Conservation (phyloP, 1,140 invertebrate genomes). For the Drosophila auraria region DNA sequence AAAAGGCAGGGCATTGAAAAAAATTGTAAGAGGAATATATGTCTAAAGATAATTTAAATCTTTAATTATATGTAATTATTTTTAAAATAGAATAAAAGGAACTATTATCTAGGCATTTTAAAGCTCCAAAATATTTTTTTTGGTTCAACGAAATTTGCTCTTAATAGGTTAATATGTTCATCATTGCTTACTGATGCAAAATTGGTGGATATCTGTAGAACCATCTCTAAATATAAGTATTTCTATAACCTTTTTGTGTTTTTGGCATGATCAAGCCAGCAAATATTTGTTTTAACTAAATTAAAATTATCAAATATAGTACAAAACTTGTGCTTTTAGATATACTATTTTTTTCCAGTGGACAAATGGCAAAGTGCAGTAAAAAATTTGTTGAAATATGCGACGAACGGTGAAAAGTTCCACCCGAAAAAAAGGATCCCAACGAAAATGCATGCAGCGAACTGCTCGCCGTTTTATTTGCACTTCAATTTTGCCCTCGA, state of each 20-base stretch:
- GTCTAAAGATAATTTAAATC: neutral
- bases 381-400: conserved; percentile 73
- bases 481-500: conserved; percentile 81
- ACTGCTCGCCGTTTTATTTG: conserved; percentile 77
- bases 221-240: no score
- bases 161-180: no score
- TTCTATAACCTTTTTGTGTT: neutral
- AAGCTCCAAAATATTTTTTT: no score
- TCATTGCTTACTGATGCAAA: no score
- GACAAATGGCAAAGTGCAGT: conserved; percentile 70
- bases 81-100: no score
- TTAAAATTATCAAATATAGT: no score
- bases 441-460: conserved; percentile 44
- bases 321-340: neutral
- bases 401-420: conserved; percentile 41
- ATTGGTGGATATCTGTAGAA: no score
- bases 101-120: no score
- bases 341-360: neutral
- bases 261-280: neutral
- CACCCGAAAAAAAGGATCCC: conserved; percentile 28
- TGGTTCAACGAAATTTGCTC: no score
- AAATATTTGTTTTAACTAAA: neutral
- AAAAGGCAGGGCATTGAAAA: no score
- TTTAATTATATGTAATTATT: no score
- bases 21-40: neutral